Percentiles rank a stretch among this genome's conserved stretches.
These are phyloP conservation scores for Scatophagus argus DNA, from an alignment of 2,113 vertebrate genomes.

Conservation along the genomic window DNA sequence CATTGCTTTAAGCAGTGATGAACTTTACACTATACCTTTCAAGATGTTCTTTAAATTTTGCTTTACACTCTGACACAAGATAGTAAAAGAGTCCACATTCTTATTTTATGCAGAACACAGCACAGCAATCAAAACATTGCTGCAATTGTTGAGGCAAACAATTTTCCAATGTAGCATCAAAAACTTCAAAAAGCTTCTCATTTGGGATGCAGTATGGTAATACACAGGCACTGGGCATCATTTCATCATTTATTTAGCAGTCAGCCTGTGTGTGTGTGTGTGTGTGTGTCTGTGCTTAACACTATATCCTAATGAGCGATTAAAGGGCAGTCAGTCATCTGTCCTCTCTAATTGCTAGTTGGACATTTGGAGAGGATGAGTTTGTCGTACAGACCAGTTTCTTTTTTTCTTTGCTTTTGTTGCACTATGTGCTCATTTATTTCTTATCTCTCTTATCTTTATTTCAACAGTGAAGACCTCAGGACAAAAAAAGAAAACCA, in stretches of 20 bases:
- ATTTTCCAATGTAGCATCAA: conserved; percentile 10
- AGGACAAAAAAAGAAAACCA: background rate
- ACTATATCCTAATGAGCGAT: conserved; percentile 26
- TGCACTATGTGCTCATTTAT: background rate
- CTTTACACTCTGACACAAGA: conserved; percentile 16
- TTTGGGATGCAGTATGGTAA: conserved; percentile 4
- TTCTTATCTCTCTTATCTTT: conserved; percentile 31
- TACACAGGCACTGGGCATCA: background rate
- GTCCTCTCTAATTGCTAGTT: conserved; percentile 17
- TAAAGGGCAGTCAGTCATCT: conserved; percentile 8
- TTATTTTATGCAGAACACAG: conserved; percentile 22
- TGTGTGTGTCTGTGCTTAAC: background rate
- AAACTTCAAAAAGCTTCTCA: background rate
- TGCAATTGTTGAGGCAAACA: conserved; percentile 12
- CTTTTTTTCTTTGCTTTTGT: background rate
- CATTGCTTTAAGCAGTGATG: conserved; percentile 12
- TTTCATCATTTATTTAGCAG: background rate
- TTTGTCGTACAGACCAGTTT: conserved; percentile 6
- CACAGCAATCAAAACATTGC: conserved; percentile 4
- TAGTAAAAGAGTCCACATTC: background rate
- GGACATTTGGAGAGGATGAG: conserved; percentile 2
- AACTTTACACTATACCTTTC: conserved; percentile 26
- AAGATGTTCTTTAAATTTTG: conserved; percentile 20
- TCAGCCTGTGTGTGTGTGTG: background rate
- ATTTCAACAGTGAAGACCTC: conserved; percentile 7